phyloP scores from a whole-genome alignment of 2,888 invertebrate genomes.

The Strigamia crassipes region DNA sequence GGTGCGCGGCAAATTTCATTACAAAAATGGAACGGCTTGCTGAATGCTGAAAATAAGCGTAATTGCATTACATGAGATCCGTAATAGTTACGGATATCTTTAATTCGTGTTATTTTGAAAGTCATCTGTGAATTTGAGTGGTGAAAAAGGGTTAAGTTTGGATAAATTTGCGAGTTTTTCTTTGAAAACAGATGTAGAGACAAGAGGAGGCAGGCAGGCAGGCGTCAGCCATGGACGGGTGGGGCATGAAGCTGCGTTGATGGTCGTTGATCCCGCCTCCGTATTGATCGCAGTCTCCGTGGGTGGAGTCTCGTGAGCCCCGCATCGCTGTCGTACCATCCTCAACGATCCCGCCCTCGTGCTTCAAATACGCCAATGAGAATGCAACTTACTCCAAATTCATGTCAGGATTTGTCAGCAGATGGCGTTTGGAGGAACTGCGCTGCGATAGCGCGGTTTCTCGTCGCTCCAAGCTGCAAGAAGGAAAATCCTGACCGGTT shows the following conservation, averaged over 20 bases:
- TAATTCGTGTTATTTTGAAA: no score
- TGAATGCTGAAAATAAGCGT: no score
- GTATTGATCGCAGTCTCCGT: conserved; percentile 23
- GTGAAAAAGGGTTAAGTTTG: no score
- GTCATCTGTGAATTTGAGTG: no score
- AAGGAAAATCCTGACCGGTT: not conserved
- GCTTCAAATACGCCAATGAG: conserved; percentile 30
- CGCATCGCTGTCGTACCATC: conserved; percentile 25
- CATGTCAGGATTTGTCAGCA: not conserved
- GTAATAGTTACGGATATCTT: no score
- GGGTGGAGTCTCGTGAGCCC: conserved; percentile 24
- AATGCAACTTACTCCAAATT: conserved; percentile 32
- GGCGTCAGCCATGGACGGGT: conserved; percentile 10
- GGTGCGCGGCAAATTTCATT: no score
- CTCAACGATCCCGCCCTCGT: conserved; percentile 25
- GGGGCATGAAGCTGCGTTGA: not conserved
- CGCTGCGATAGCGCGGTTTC: not conserved
- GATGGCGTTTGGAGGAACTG: conserved; percentile 1
- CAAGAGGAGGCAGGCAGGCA: not conserved
- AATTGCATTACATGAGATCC: no score
- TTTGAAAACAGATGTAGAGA: not conserved
- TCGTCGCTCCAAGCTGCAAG: not conserved
- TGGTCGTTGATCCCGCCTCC: conserved; percentile 21
- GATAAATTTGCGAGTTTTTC: not conserved
- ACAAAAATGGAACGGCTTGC: no score